Conservation (phyloP, 2,113 vertebrate species). For the Ailurus styani region DNA sequence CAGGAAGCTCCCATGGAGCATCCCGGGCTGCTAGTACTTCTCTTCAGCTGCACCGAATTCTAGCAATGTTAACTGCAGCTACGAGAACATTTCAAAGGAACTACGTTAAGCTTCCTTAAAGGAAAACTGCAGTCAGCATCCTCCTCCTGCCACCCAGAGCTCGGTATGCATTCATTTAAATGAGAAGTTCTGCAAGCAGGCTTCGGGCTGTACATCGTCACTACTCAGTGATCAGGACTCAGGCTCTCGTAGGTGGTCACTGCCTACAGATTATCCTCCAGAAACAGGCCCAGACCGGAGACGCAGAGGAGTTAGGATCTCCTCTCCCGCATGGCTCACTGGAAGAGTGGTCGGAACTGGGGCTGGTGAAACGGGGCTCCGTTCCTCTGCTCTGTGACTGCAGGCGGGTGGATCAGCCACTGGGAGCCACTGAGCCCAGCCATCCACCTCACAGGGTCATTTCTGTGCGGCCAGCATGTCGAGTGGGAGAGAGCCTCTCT, state of each 20-base stretch:
- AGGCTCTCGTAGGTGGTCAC: background rate
- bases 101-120: slow-evolving; percentile 67
- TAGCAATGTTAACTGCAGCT: background rate
- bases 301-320: background rate
- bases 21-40: background rate
- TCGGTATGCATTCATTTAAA: background rate
- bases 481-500: background rate
- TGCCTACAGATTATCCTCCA: background rate
- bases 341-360: background rate
- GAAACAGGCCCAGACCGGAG: background rate
- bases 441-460: background rate
- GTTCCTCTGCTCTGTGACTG: background rate
- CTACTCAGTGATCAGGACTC: background rate
- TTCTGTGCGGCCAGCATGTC: background rate
- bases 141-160: background rate
- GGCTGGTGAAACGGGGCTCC: background rate
- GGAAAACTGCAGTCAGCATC: slow-evolving; percentile 57
- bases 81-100: background rate
- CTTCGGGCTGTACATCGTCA: background rate
- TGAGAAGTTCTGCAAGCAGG: background rate
- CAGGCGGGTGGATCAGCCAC: background rate
- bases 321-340: background rate
- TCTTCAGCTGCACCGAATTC: background rate
- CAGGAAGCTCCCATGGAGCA: background rate
- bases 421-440: background rate